Evolutionary conservation across 2,113 vertebrate genomes (phyloP), one percentile per base, ranked within the genome.

Genomic region (Tetrao urogallus): DNA sequence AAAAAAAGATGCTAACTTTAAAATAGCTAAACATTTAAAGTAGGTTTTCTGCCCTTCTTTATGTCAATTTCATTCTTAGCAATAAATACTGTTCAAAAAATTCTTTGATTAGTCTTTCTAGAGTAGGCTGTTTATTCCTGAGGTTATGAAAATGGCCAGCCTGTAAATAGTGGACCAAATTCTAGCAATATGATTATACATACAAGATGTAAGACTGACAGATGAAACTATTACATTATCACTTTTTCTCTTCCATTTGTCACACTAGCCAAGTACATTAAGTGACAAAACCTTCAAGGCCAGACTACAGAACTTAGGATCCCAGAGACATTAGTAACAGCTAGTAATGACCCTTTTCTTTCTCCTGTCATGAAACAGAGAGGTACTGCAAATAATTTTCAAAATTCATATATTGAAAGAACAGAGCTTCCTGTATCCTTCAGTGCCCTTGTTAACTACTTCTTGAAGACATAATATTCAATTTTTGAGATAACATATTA

Each of bases 331-430:
- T 87, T 69, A 32, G 21, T 73, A 81, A 77, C 34, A 3, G 2
- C 11, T 50, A 73, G 70, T 75, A 63, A 57, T 10, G 24, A 34
- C 66, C 75, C 92, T 93, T 96, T 92, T 89, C 54, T 90, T 94
- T 87, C 86, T 91, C 90, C 52, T 77, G 9, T 73, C 66, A 75
- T 77, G 81, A 54, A 34, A 81, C 88, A 83, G 79, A 60, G 69
- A 95, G 71, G 65, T 65, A 91, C 67, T 93, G 74, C 87, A 96
- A 96, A 92, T 95, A 81, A 93, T 96, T 97, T 91, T 72, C 87
- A 90, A 94, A 89, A 58, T 86, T 74, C 69, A 54, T 48, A 57
- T 38, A 57, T 52, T 28, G 38, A 88, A 95, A 94, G 92, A 89
- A 87, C 32, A 94, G 47, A 84, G 32, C 48, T 65, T 70, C 48